These are phyloP conservation scores for Akabosia matsudoensis DNA, from an alignment of 1,140 invertebrate genomes.

Conservation along the genomic window DNA sequence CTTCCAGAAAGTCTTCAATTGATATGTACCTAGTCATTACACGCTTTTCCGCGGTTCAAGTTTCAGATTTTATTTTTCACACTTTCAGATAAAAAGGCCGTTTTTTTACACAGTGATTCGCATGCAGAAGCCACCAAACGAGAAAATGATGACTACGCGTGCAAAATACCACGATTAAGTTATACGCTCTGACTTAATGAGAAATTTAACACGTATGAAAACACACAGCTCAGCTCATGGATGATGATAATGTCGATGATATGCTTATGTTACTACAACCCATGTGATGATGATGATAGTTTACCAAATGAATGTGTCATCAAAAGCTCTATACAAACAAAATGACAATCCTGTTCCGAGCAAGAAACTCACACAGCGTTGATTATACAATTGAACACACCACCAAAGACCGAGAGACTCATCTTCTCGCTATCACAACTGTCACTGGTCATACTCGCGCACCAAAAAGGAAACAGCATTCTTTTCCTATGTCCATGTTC, in stretches of 20 bases:
- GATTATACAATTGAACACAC: background rate
- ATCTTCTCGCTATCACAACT: background rate
- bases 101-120: background rate
- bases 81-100: background rate
- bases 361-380: background rate
- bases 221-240: too few species aligned
- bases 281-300: too few species aligned
- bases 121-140: background rate
- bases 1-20: too few species aligned
- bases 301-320: background rate
- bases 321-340: background rate
- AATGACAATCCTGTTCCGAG: background rate
- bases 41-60: too few species aligned
- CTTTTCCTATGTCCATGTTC: background rate
- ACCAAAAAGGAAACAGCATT: background rate
- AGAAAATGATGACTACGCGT: background rate
- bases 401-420: too few species aligned
- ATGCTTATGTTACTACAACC: background rate
- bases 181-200: background rate
- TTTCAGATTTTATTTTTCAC: background rate
- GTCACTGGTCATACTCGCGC: background rate
- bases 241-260: background rate
- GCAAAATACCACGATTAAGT: background rate
- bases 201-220: background rate
- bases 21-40: too few species aligned